Evolutionary conservation across 1,140 invertebrate species (phyloP).

Genomic region (Saccostrea cuccullata): DNA sequence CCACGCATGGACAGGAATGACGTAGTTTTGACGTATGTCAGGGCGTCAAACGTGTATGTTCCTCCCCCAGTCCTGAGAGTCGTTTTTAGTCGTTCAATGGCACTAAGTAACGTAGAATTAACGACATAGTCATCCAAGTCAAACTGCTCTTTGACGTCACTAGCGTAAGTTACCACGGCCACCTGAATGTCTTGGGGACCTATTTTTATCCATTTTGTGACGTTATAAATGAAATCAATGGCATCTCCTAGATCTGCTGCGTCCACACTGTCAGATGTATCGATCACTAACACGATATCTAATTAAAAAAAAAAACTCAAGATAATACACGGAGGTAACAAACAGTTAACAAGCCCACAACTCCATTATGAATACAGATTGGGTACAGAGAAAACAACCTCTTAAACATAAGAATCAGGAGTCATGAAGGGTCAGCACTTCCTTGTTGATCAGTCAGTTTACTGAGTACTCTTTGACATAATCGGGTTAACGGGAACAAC

Average conservation of each 20-base stretch:
- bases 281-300: slow-evolving; percentile 52
- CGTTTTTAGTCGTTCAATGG: slow-evolving; percentile 41
- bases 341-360: no score
- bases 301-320: neutral
- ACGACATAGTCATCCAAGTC: slow-evolving; percentile 41
- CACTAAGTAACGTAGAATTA: slow-evolving; percentile 24
- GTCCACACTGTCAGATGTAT: slow-evolving; percentile 48
- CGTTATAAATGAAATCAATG: slow-evolving; percentile 53
- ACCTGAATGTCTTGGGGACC: slow-evolving; percentile 43
- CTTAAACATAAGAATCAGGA: no score
- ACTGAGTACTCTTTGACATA: no score
- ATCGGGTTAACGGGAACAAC: no score
- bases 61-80: slow-evolving; percentile 26
- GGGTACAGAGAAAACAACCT: no score
- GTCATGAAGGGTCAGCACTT: no score
- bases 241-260: slow-evolving; percentile 29
- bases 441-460: no score
- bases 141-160: slow-evolving; percentile 43
- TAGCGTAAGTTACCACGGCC: slow-evolving; percentile 50
- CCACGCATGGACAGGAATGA: slow-evolving; percentile 45
- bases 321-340: no score
- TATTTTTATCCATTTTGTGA: slow-evolving; percentile 49
- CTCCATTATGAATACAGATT: no score
- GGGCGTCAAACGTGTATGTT: slow-evolving; percentile 49
- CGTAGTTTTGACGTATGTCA: slow-evolving; percentile 39